Evolutionary conservation across 2,888 invertebrate species (phyloP).

Genomic region (Boloria euphrosyne): DNA sequence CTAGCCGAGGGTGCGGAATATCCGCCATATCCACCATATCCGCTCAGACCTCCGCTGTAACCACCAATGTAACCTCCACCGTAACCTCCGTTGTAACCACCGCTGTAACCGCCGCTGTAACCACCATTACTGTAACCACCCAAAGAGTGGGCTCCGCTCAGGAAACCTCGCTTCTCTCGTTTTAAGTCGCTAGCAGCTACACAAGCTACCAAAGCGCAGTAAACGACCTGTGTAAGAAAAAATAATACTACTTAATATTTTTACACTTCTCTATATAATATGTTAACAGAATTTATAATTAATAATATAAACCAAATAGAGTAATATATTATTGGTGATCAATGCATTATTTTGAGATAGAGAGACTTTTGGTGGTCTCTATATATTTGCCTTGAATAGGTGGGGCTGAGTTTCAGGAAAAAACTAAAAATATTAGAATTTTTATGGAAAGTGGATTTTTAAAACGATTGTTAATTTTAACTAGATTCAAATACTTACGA

Average conservation of each 20-base stretch:
- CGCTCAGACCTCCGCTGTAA: constrained; percentile 21
- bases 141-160: constrained; percentile 32
- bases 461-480: neutral
- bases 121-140: constrained; percentile 27
- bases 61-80: constrained; percentile 9
- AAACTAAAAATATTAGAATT: no score
- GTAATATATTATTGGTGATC: no score
- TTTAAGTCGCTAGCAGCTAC: constrained; percentile 33
- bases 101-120: neutral
- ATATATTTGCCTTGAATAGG: no score
- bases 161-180: constrained; percentile 40
- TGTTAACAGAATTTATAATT: neutral
- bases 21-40: constrained; percentile 11
- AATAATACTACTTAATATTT: neutral
- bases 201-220: constrained; percentile 34
- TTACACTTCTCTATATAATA: no score
- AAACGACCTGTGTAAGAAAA: constrained; percentile 32
- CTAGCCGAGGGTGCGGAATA: constrained; percentile 39
- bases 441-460: no score
- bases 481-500: constrained; percentile 41
- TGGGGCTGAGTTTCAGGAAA: no score
- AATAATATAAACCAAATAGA: no score
- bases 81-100: neutral
- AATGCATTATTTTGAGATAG: no score
- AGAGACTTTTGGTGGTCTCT: no score